These are phyloP conservation scores for Halichondria panicea DNA, from an alignment of 37 sponge, comb jelly and placozoan species.

Conservation along the genomic window DNA sequence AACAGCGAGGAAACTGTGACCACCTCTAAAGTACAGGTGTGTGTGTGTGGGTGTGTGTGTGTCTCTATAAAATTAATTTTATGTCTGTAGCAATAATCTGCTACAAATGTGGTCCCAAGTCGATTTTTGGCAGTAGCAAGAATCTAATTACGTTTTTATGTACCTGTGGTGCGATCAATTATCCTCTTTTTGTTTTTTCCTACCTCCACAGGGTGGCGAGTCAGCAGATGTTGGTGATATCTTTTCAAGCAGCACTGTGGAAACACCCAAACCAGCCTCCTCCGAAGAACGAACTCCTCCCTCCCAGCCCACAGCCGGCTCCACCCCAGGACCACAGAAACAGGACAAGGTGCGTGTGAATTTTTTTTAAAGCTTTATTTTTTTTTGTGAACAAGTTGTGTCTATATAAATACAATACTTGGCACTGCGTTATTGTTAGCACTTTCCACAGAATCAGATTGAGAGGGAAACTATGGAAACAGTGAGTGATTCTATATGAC, in stretches of 20 bases:
- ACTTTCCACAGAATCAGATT: conserved; percentile 10
- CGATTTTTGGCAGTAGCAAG: too few relatives aligned
- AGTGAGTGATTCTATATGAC: conserved; percentile 19
- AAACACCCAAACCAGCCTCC: too few relatives aligned
- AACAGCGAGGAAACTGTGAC: too few relatives aligned
- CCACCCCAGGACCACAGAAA: conserved; percentile 33
- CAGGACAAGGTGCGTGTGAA: neutral
- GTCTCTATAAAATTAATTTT: conserved; percentile 20
- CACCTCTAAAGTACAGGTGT: neutral
- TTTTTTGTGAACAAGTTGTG: neutral
- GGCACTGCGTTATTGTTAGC: neutral
- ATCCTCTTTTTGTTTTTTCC: too few relatives aligned
- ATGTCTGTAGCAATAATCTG: too few relatives aligned
- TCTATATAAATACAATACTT: neutral
- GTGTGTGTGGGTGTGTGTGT: conserved; percentile 48
- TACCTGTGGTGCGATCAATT: too few relatives aligned
- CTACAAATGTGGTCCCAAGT: too few relatives aligned
- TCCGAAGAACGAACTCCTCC: too few relatives aligned
- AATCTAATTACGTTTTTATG: too few relatives aligned
- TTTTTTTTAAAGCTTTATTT: neutral
- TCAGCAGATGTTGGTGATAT: too few relatives aligned
- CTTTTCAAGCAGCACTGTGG: too few relatives aligned
- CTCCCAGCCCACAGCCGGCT: conserved; percentile 48
- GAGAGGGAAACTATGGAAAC: conserved; percentile 29
- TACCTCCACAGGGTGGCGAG: too few relatives aligned